Evolutionary conservation across 1,140 invertebrate species (phyloP), one percentile per base, ranked within the genome.

Genomic region (Drosophila kanapiae): DNA sequence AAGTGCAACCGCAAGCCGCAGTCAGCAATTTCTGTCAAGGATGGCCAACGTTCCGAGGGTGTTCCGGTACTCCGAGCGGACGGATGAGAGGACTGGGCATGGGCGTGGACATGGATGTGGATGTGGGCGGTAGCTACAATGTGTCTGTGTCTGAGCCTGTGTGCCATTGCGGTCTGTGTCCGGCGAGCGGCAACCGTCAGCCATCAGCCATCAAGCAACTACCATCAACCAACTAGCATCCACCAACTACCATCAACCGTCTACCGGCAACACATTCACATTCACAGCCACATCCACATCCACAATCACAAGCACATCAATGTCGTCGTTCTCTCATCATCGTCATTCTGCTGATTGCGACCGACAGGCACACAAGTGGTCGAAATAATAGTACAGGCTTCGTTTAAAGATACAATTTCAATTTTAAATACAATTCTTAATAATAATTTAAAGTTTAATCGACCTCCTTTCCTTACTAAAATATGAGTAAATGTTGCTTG

Each of bases 11-110:
- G 31, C 59, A 82, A 83, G 72, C 80, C 82, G 74, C 84, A 88
- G 80, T 87, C 84, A 87, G 84, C 84, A 78, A 80, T 84, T 84
- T 78, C 60, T 62, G 80, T 43, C 58, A 60, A 88, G 79, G 74
- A 64, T 83, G 84, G 84, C 80, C 75, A 75, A 49, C 37, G 58
- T 53, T 42, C 59, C 40, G 6, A 31, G 38, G 38, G 40, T 56
- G 35, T 56, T 56, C 53, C 53, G 53, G 51, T 54, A 16, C 51
- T 10, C 51, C 51, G 18, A 14, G 51, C 51, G 51, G 51, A 54
- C 13, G 51, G 33, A 54, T 23, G 11, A 37, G 51, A 54, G 18
- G 18, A 38, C 35, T 33, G 6, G n/a, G 16, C 29, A n/a, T 45
- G 63, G 45, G 54, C 60, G 70, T 64, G 49, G 47, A 45, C 51